Percentiles rank a stretch among this genome's conserved stretches.
Conservation (phyloP, 2,888 invertebrate genomes). For the Elegia similella region DNA sequence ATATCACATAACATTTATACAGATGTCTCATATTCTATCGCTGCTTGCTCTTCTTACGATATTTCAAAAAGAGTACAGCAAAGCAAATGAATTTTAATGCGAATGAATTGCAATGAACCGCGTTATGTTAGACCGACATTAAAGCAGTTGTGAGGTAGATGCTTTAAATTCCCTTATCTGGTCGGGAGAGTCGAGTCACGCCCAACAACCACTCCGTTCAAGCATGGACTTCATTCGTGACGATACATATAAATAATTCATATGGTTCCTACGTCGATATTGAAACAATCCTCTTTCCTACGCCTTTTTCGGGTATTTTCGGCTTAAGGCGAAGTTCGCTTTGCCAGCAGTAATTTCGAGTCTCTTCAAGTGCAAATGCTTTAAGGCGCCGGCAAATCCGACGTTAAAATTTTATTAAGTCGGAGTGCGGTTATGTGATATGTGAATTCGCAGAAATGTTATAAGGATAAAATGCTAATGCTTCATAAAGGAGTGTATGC, state of each 20-base stretch:
- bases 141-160: too few species aligned
- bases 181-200: conserved; percentile 49
- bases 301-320: conserved; percentile 46
- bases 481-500: not conserved
- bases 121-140: too few species aligned
- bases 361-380: conserved; percentile 15
- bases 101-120: too few species aligned
- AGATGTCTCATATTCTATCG: too few species aligned
- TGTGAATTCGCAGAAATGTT: not conserved
- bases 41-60: too few species aligned
- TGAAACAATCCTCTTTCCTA: conserved; percentile 58
- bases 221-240: conserved; percentile 33
- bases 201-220: conserved; percentile 41
- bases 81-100: too few species aligned
- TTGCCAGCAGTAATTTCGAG: conserved; percentile 20
- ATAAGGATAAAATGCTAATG: not conserved
- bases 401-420: conserved; percentile 18
- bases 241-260: conserved; percentile 69
- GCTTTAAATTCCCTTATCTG: conserved; percentile 7
- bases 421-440: conserved; percentile 2
- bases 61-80: too few species aligned
- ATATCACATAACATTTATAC: too few species aligned
- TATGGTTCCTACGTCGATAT: conserved; percentile 51
- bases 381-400: conserved; percentile 11
- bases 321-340: conserved; percentile 41